Conservation (phyloP, 2,888 invertebrate species). For the Callinectes sapidus region DNA sequence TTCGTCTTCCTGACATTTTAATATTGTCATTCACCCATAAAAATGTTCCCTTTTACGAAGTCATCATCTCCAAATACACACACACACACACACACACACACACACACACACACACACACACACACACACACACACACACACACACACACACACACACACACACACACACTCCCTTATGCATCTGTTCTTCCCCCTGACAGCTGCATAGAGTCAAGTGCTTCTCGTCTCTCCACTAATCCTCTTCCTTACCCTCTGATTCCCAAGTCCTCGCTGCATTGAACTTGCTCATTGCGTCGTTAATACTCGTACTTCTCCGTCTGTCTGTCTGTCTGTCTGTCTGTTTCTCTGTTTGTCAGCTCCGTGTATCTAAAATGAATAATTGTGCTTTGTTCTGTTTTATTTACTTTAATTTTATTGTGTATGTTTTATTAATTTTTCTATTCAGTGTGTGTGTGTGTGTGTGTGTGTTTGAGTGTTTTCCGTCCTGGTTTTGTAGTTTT, state of each 20-base stretch:
- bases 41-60: neutral
- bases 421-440: too few relatives aligned
- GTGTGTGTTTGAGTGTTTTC: too few relatives aligned
- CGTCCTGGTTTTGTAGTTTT: too few relatives aligned
- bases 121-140: too few relatives aligned
- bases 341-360: neutral
- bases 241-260: neutral
- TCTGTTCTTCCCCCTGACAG: neutral
- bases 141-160: neutral
- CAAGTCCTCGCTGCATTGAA: neutral
- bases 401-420: too few relatives aligned
- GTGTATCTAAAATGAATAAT: neutral
- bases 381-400: too few relatives aligned
- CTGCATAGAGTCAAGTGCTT: neutral
- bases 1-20: too few relatives aligned
- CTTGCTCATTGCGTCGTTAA: neutral
- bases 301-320: neutral
- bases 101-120: too few relatives aligned
- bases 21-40: neutral
- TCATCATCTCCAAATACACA: too few relatives aligned
- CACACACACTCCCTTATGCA: neutral
- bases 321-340: neutral
- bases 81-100: too few relatives aligned
- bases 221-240: constrained; percentile 3
- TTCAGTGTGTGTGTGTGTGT: too few relatives aligned